These are phyloP conservation scores for Batillaria attramentaria DNA, from an alignment of 1,140 invertebrate genomes.

Conservation along the genomic window DNA sequence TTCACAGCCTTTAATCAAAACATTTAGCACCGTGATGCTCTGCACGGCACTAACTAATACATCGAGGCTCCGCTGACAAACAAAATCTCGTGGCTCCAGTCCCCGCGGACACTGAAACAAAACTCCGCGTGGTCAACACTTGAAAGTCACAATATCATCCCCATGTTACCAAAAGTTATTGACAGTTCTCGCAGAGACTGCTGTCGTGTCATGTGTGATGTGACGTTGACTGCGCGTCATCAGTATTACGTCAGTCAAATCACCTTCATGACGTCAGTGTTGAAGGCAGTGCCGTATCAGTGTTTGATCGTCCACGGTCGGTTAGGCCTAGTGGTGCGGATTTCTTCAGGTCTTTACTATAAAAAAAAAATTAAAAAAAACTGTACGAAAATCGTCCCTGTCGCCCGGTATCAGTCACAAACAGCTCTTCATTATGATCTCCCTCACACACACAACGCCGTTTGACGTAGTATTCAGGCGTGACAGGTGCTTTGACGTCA, in stretches of 20 bases:
- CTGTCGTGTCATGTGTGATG: not conserved
- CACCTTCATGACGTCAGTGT: too few species aligned
- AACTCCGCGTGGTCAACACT: not conserved
- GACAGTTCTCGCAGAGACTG: not conserved
- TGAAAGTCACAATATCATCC: not conserved
- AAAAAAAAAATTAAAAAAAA: too few species aligned
- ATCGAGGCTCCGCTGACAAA: not conserved
- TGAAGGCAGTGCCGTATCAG: too few species aligned
- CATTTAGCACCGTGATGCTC: not conserved
- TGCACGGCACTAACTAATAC: not conserved
- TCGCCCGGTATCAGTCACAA: too few species aligned
- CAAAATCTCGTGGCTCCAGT: not conserved
- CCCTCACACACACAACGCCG: not conserved
- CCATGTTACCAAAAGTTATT: not conserved
- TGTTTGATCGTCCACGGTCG: too few species aligned
- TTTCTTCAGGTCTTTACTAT: too few species aligned
- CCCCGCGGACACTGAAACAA: not conserved
- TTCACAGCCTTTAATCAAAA: too few species aligned
- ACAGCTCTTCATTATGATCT: not conserved
- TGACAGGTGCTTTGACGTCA: not conserved
- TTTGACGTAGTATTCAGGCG: not conserved
- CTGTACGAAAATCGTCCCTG: too few species aligned
- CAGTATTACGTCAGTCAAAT: too few species aligned
- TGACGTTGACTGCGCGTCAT: too few species aligned
- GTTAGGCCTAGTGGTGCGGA: too few species aligned